phyloP scores from a whole-genome alignment of 2,113 vertebrate species.

The Xenus cinereus region DNA sequence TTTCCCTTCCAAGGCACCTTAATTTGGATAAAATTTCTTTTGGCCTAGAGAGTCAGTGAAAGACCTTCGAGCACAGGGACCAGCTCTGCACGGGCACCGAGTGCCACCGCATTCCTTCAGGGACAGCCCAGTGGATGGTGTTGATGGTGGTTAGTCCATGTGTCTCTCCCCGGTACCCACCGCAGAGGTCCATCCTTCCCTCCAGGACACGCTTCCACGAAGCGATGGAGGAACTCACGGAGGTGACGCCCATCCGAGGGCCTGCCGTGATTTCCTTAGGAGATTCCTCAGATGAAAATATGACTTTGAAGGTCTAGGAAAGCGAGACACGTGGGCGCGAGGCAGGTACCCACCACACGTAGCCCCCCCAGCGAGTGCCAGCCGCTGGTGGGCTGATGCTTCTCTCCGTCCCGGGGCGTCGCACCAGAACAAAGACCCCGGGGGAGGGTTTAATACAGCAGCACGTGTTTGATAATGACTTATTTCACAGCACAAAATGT shows the following conservation, averaged over 20 bases:
- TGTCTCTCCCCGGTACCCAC: accelerated
- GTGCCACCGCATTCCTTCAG: accelerated
- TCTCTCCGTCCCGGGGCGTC: accelerated
- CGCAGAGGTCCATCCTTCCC: accelerated
- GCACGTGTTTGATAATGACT: neutral
- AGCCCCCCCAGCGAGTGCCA: accelerated
- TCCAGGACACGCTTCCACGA: neutral
- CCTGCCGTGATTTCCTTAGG: neutral
- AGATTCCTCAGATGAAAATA: neutral
- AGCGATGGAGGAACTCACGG: accelerated
- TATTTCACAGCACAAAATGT: neutral
- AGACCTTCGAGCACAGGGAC: accelerated
- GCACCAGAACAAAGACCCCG: neutral
- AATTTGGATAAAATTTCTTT: neutral
- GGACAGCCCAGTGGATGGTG: neutral
- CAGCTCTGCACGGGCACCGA: neutral
- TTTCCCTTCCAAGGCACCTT: neutral
- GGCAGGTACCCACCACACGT: accelerated
- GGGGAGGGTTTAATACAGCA: neutral
- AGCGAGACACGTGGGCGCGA: accelerated
- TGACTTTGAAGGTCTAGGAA: neutral
- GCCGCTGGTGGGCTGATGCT: neutral
- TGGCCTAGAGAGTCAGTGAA: neutral
- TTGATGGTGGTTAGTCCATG: no score
- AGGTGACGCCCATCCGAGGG: neutral